Base-by-base conservation (phyloP, 2,113 vertebrate genomes). In the Pygoscelis antarcticus region DNA sequence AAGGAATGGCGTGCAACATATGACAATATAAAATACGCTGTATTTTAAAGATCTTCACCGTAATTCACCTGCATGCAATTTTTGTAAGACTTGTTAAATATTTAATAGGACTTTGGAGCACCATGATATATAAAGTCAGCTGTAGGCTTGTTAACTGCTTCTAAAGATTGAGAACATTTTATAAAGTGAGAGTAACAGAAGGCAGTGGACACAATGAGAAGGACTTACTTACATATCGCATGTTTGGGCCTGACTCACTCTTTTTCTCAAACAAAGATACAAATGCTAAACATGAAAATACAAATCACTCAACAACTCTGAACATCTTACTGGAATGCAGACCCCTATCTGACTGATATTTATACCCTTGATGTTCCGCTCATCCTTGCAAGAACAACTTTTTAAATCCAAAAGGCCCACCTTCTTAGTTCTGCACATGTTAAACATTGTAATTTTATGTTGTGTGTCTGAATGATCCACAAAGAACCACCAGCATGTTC, bases 181-280 rank as follows among this genome's bases (percentile, higher is more conserved):
- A 95, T 96, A 93, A 97, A 95, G 86, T 90, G 76, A 95, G 42
- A 96, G 66, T 93, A 97, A 97, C 74, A 92, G n/a, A 96, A 97
- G 36, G 60, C 80, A 96, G 90, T 66, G 52, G 60, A 89, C 90
- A 95, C 38, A 96, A 93, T 46, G 44, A 70, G 30, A 89, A 92
- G 40, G 38, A 95, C 52, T 80, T 83, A 80, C 64, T 97, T 92
- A 83, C 87, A 60, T 65, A 38, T 76, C 60, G 36, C 1, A 7
- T 38, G 7, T 19, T 94, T 52, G 34, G 29, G n/a, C 57, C 49
- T 29, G 72, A 40, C 44, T 84, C 61, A 19, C 9, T 84, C 52
- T 68, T 66, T 62, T 30, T 49, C 70, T 64, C 65, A 60, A 66
- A 47, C 34, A 69, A 79, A 83, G 58, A 65, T 32, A 87, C 1